phyloP scores from a whole-genome alignment of 2,113 vertebrate species.

The Cyprinus carpio region DNA sequence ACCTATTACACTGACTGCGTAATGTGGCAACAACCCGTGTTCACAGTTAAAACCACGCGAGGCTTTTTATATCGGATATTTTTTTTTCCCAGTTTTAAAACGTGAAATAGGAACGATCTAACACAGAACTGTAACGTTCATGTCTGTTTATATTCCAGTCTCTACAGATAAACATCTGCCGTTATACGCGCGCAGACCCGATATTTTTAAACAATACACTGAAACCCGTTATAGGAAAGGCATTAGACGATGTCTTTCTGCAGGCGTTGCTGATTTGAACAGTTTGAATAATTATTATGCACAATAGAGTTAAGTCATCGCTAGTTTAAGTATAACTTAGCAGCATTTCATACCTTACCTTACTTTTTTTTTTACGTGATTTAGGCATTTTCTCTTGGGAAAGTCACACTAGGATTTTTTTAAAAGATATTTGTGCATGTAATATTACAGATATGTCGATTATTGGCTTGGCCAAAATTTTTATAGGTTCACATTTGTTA shows the following conservation, averaged over 20 bases:
- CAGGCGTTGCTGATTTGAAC: not conserved
- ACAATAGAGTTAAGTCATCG: not conserved
- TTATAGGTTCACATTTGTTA: not conserved
- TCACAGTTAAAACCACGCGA: not conserved
- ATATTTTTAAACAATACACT: constrained; percentile 3
- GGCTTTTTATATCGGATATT: not conserved
- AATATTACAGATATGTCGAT: not conserved
- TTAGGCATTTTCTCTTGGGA: not conserved
- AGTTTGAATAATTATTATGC: not conserved
- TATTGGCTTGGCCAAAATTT: too few species aligned
- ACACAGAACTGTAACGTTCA: not conserved
- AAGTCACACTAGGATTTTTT: not conserved
- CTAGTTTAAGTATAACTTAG: not conserved
- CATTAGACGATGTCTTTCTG: not conserved
- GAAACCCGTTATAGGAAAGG: too few species aligned
- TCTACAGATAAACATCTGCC: not conserved
- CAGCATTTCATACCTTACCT: not conserved
- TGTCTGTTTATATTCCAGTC: not conserved
- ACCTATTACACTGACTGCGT: not conserved
- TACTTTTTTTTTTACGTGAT: not conserved
- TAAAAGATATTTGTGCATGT: not conserved
- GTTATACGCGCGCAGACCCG: constrained; percentile 9
- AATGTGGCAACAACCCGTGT: too few species aligned
- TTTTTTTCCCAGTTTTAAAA: not conserved
- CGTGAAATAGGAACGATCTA: not conserved